These are phyloP conservation scores for Aphis gossypii DNA, from an alignment of 1,140 invertebrate genomes.

Conservation along the genomic window DNA sequence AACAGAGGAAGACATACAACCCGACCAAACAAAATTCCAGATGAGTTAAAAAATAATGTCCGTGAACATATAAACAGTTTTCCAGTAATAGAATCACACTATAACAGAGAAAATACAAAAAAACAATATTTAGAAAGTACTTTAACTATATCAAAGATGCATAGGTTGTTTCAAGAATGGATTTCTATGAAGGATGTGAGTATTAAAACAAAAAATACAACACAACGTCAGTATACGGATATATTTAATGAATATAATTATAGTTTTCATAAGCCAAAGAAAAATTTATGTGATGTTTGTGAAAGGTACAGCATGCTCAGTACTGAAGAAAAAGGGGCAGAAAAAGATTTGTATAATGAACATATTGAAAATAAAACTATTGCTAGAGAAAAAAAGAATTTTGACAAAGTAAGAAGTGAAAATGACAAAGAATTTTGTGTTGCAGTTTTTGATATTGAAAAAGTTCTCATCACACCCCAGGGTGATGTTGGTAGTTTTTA, in stretches of 20 bases:
- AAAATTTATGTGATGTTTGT: neutral
- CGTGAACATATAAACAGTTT: neutral
- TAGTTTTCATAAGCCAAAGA: neutral
- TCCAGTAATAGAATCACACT: neutral
- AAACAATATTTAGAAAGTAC: neutral
- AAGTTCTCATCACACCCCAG: no score
- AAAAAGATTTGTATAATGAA: neutral
- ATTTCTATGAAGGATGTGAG: neutral
- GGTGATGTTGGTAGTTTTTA: no score
- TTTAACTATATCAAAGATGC: neutral
- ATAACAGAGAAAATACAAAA: neutral
- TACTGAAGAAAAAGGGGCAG: neutral
- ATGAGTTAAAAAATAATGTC: neutral
- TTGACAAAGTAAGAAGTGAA: no score
- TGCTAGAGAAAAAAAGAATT: no score
- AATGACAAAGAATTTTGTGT: no score
- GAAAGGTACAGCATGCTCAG: neutral
- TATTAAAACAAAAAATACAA: neutral
- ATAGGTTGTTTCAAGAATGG: neutral
- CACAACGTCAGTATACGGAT: neutral
- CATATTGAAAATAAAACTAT: no score
- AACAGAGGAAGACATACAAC: neutral
- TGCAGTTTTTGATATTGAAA: no score
- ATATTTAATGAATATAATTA: neutral
- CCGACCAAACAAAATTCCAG: neutral